phyloP scores from a whole-genome alignment of 2,113 vertebrate species.

The Eublepharis macularius region DNA sequence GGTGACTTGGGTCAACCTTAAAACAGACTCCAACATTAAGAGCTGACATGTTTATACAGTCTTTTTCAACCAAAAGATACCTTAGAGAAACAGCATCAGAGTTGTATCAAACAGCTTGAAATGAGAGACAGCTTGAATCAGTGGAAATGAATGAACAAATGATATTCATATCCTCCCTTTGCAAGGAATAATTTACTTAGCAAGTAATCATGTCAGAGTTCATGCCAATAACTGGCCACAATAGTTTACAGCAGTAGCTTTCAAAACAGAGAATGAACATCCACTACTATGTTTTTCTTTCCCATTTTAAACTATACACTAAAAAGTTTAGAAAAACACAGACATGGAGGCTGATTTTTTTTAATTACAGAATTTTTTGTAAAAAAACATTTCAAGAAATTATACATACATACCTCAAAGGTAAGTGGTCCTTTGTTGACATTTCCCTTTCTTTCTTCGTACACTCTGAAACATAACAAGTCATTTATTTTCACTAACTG shows the following conservation, averaged over 20 bases:
- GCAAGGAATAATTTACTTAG: neutral
- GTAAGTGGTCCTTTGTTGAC: slow-evolving; percentile 21
- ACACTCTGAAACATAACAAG: slow-evolving; percentile 71
- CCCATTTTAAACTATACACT: neutral
- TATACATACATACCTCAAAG: slow-evolving; percentile 74
- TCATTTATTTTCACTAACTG: neutral
- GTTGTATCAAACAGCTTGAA: neutral
- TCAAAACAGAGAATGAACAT: neutral
- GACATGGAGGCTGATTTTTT: too few species aligned
- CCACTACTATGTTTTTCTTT: neutral
- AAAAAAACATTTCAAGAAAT: neutral
- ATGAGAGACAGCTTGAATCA: too few species aligned
- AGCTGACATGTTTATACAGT: neutral
- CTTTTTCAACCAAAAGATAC: neutral
- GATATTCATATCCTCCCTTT: neutral
- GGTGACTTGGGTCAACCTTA: neutral
- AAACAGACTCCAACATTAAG: neutral
- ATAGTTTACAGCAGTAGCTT: neutral
- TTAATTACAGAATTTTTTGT: neutral
- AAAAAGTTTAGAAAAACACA: neutral
- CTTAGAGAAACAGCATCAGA: neutral
- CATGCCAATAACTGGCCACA: neutral
- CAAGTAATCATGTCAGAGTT: neutral
- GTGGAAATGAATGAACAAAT: neutral
- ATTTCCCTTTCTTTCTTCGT: slow-evolving; percentile 61